Evolutionary conservation across 2,113 vertebrate species (phyloP).

Genomic region (Carollia perspicillata): DNA sequence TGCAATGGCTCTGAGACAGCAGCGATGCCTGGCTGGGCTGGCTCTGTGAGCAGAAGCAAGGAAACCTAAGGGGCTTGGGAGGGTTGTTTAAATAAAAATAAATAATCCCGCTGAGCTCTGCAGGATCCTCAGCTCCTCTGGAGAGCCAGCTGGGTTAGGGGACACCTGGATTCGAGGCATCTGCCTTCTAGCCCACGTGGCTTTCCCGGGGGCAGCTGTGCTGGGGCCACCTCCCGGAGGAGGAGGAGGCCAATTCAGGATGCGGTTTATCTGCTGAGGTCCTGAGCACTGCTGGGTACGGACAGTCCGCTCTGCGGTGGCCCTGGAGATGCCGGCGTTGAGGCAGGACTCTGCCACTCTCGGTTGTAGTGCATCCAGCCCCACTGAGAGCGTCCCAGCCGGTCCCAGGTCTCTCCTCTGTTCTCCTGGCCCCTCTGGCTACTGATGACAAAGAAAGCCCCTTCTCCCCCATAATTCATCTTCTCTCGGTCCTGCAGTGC

Average conservation of each 20-base stretch:
- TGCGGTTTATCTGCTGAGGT: conserved; percentile 43
- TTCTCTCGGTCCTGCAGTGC: conserved; percentile 59
- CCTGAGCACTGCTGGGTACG: not conserved
- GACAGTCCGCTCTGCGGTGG: conserved; percentile 35
- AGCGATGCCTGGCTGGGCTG: not conserved
- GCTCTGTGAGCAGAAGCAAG: not conserved
- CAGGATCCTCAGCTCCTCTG: not conserved
- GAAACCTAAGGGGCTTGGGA: conserved; percentile 19
- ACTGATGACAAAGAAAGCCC: conserved; percentile 63
- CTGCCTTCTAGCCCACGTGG: conserved; percentile 37
- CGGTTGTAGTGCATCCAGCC: conserved; percentile 14
- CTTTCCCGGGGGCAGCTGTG: not conserved
- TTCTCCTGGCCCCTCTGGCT: conserved; percentile 70
- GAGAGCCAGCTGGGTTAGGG: conserved; percentile 32
- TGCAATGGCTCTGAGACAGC: not conserved
- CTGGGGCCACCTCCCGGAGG: conserved; percentile 21
- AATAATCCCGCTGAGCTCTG: conserved; percentile 36
- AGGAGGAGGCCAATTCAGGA: conserved; percentile 30
- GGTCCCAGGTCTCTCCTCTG: conserved; percentile 53
- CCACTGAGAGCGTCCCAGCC: conserved; percentile 21
- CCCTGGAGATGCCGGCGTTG: conserved; percentile 45
- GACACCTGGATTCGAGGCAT: conserved; percentile 29
- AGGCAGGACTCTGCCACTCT: conserved; percentile 36
- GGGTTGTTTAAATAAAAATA: conserved; percentile 60
- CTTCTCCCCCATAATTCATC: conserved; percentile 53